Conservation (phyloP, 2,797 vertebrate species). For the Pygocentrus nattereri region DNA sequence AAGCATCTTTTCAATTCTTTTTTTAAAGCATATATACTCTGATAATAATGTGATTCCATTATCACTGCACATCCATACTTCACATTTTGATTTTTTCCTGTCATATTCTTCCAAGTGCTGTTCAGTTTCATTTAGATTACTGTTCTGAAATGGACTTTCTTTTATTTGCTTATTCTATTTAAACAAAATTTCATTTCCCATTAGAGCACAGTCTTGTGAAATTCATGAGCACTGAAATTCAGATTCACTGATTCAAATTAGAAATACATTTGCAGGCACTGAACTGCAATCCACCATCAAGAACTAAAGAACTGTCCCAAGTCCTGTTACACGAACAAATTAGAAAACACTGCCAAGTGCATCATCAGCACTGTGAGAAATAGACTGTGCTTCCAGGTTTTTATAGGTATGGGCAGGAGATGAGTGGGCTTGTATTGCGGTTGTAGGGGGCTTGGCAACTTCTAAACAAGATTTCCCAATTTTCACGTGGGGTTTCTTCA, state of each 20-base stretch:
- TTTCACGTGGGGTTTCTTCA: slow-evolving; percentile 75
- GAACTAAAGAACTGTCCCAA: slow-evolving; percentile 20
- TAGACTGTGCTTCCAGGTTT: slow-evolving; percentile 63
- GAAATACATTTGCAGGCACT: not conserved
- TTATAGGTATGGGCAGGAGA: slow-evolving; percentile 69
- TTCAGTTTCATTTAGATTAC: no score
- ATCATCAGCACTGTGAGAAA: slow-evolving; percentile 47
- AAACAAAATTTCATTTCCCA: no score
- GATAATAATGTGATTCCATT: no score
- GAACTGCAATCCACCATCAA: no score
- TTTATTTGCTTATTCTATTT: no score
- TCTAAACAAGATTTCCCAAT: slow-evolving; percentile 74
- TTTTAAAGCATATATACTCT: no score
- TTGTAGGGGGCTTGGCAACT: slow-evolving; percentile 69
- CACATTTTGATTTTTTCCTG: no score
- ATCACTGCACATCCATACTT: no score
- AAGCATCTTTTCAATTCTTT: no score
- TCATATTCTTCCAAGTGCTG: no score
- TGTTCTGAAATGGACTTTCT: no score
- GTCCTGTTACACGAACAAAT: slow-evolving; percentile 63
- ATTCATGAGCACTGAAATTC: not conserved
- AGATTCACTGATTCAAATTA: not conserved
- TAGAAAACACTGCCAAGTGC: slow-evolving; percentile 70
- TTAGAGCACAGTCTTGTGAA: not conserved
- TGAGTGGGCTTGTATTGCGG: slow-evolving; percentile 41